Base-by-base conservation (phyloP, 2,888 invertebrate species). In the Hanleya hanleyi region DNA sequence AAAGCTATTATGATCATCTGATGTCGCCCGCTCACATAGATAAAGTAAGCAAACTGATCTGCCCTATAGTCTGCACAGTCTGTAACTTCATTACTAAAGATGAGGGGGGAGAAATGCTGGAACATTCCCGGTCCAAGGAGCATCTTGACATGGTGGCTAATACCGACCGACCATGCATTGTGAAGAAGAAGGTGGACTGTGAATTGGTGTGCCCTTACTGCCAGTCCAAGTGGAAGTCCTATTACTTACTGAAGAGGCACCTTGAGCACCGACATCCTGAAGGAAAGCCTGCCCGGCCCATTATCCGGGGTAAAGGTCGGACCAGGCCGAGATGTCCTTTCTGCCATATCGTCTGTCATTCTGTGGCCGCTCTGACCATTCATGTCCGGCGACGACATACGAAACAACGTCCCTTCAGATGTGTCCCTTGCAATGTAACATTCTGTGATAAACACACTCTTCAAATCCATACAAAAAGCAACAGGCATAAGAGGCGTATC, bases 1-100 rank as follows among this genome's bases (percentile, higher is more conserved):
- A 93, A 93, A 75, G 93, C 93, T 67, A 93, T 92, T 70, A 95
- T 95, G 69, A 79, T 12, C 90, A 90, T 76, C 71, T 88, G 51
- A 75, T 77, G 41, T 79, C 79, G 26, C 50, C 65, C 0, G 74
- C 75, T 22, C 89, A 90, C 75, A 36, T 69, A 9, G 64, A 77
- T n/a, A 82, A 83, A 29, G 83, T 83, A 35, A 68, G 78, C 35
- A 79, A 81, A 49, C 76, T 87, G 32, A 77, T 85, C 22, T 88
- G 87, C 1, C 86, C 87, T 35, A 77, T 89, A 35, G 76, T 84
- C 37, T 90, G 90, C 74, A 80, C 83, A 6, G 72, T 85, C 4
- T 90, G 90, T 75, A 81, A 79, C 51, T 85, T 81, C 69, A 81
- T 76, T 37, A 83, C 81, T 71, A 78, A 78, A 18, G 38, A 64